These are phyloP conservation scores for Myotis vivesi DNA, from an alignment of 2,797 vertebrate genomes.

Conservation along the genomic window DNA sequence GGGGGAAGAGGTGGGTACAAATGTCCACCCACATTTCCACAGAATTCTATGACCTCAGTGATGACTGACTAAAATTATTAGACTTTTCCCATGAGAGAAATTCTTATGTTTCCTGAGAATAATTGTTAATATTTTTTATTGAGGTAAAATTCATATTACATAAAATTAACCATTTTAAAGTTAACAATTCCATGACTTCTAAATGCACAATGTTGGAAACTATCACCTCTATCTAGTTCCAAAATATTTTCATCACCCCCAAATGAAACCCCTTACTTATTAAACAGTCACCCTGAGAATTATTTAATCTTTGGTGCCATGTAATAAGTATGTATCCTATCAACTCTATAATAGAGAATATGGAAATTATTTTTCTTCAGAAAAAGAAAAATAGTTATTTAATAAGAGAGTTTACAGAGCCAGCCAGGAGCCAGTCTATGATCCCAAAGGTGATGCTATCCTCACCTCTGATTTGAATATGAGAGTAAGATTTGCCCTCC, in stretches of 20 bases:
- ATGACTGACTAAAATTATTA: neutral
- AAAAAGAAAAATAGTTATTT: constrained; percentile 24
- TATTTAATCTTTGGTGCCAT: neutral
- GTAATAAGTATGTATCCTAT: neutral
- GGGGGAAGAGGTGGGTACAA: neutral
- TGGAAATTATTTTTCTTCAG: constrained; percentile 17
- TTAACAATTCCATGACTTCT: neutral
- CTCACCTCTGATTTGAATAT: neutral
- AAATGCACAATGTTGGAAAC: neutral
- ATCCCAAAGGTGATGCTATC: neutral
- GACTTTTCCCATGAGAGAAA: constrained; percentile 8
- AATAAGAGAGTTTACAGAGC: neutral
- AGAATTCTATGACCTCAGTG: constrained; percentile 8
- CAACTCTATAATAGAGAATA: neutral
- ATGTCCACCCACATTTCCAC: neutral
- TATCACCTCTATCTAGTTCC: neutral
- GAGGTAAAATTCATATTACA: constrained; percentile 42
- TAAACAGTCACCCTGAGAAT: neutral
- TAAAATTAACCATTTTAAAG: constrained; percentile 32
- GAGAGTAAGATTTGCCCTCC: neutral
- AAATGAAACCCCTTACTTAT: neutral
- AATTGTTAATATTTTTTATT: neutral
- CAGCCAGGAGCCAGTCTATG: neutral
- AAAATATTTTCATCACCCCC: neutral
- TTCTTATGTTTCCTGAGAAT: constrained; percentile 14